Evolutionary conservation across 2,113 vertebrate species (phyloP).

Genomic region (Orthonyx spaldingii): DNA sequence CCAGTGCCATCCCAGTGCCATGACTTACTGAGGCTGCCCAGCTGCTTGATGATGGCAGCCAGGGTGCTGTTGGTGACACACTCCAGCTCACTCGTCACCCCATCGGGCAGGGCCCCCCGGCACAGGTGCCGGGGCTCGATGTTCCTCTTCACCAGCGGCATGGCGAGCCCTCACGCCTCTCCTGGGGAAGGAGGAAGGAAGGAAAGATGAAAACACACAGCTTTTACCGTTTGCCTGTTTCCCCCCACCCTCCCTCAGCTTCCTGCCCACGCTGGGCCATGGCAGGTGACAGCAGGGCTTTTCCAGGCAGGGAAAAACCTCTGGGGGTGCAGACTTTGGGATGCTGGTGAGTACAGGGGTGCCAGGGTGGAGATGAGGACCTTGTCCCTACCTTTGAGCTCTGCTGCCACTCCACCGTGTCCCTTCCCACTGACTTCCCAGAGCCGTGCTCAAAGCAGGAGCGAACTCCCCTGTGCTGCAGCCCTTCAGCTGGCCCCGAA

Average conservation of each 20-base stretch:
- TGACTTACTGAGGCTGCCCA: conserved; percentile 90
- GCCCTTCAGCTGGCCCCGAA: not conserved
- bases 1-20: accelerated
- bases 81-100: conserved; percentile 87
- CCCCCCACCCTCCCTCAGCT: not conserved
- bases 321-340: not conserved
- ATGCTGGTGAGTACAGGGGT: accelerated
- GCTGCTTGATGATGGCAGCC: conserved; percentile 91
- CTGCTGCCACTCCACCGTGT: accelerated
- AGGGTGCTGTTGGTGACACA: conserved; percentile 93
- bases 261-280: accelerated
- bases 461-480: not conserved
- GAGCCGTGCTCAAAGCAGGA: not conserved
- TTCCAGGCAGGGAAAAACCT: not conserved
- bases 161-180: not conserved
- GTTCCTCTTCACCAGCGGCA: conserved; percentile 90
- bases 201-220: accelerated
- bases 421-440: not conserved
- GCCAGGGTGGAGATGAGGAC: not conserved
- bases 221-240: not conserved
- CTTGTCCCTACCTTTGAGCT: not conserved
- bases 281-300: not conserved
- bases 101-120: conserved; percentile 83
- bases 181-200: not conserved
- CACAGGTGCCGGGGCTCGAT: conserved; percentile 89